Percentiles rank a stretch among this genome's conserved stretches.
Conservation (phyloP, 1,140 invertebrate species). For the Trichonephila inaurata region DNA sequence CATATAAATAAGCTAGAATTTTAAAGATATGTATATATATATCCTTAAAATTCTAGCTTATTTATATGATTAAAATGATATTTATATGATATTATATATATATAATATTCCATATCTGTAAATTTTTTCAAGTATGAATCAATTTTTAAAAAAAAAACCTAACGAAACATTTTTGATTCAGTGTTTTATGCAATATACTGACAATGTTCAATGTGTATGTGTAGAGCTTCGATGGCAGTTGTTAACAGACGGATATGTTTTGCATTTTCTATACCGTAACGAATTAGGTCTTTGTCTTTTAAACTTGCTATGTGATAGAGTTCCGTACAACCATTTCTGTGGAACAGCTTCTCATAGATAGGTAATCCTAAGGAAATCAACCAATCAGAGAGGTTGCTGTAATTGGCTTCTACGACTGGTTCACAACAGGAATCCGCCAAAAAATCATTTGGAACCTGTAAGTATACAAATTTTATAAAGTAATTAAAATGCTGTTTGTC, state of each 20-base stretch:
- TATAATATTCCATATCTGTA: not conserved
- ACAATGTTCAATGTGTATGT: slow-evolving; percentile 76
- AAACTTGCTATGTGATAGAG: slow-evolving; percentile 75
- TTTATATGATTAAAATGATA: not conserved
- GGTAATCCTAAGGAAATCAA: slow-evolving; percentile 81
- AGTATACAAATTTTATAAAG: slow-evolving; percentile 39
- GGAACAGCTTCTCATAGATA: slow-evolving; percentile 80
- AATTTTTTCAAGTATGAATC: not conserved
- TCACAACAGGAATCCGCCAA: slow-evolving; percentile 79
- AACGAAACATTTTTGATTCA: not conserved
- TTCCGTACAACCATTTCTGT: slow-evolving; percentile 51
- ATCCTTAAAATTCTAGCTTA: not conserved
- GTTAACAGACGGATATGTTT: slow-evolving; percentile 77
- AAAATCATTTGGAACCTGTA: slow-evolving; percentile 81
- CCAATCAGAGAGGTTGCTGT: slow-evolving; percentile 80
- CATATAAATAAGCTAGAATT: not conserved
- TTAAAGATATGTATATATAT: not conserved
- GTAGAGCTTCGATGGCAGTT: slow-evolving; percentile 77
- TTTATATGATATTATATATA: no score
- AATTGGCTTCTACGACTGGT: slow-evolving; percentile 80
- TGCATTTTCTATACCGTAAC: slow-evolving; percentile 76
- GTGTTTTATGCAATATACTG: slow-evolving; percentile 62
- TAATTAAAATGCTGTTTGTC: no score
- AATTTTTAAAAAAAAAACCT: not conserved
- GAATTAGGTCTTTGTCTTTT: slow-evolving; percentile 76